These are phyloP conservation scores for Meloidogyne chitwoodi DNA, from an alignment of 1,140 invertebrate species.

Conservation along the genomic window DNA sequence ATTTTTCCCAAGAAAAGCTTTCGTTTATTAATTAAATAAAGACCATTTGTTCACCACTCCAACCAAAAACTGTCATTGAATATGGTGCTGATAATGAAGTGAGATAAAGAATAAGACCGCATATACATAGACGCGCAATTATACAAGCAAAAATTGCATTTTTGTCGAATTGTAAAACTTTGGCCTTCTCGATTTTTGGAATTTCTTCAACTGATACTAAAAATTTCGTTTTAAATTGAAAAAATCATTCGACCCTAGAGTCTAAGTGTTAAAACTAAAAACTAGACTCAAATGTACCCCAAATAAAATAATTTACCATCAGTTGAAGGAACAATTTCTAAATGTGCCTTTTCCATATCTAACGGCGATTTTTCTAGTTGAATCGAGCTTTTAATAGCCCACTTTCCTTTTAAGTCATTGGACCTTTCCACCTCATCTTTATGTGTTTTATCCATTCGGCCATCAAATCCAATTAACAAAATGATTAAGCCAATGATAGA, in stretches of 20 bases:
- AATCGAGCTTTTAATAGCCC: background rate
- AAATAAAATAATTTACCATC: no score
- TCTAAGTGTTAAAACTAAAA: no score
- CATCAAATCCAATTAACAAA: background rate
- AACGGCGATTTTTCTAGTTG: background rate
- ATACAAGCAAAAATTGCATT: background rate
- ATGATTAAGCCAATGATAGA: background rate
- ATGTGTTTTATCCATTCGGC: background rate
- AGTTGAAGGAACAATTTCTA: background rate
- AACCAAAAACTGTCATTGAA: slow-evolving; percentile 13
- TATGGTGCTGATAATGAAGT: background rate
- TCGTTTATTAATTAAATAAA: no score
- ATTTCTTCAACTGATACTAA: background rate
- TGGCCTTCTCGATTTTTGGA: background rate
- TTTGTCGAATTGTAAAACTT: background rate
- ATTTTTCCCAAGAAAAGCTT: no score
- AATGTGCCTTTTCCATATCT: background rate
- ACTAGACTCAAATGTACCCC: no score
- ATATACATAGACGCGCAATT: background rate
- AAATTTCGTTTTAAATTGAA: no score
- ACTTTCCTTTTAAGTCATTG: background rate
- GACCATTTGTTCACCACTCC: slow-evolving; percentile 9
- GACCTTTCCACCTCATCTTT: background rate
- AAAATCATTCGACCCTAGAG: no score
- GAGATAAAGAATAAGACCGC: background rate